Percentiles rank a stretch among this genome's conserved stretches.
Conservation (phyloP, 2,888 invertebrate species). For the Nemurella pictetii region DNA sequence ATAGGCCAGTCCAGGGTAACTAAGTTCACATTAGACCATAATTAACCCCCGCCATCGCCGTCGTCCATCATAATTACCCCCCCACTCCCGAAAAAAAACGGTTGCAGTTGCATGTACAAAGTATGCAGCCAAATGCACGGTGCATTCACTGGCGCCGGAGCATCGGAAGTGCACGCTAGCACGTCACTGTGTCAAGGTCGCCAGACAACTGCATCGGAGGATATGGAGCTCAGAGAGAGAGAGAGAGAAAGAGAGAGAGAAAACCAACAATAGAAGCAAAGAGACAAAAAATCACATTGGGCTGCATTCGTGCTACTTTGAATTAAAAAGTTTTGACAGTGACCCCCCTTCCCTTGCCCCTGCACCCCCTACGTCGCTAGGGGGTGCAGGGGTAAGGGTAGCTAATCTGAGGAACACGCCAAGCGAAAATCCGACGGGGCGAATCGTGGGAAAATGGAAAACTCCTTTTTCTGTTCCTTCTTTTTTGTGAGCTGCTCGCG, state of each 20-base stretch:
- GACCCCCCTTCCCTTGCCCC: neutral
- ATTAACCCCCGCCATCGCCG: no score
- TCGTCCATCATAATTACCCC: no score
- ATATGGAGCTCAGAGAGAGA: no score
- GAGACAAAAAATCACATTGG: neutral
- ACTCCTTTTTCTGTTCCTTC: neutral
- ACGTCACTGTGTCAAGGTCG: neutral
- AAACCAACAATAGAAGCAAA: neutral
- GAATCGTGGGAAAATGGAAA: neutral
- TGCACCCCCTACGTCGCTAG: neutral
- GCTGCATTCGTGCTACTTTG: neutral
- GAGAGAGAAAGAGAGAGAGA: neutral
- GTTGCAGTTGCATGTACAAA: no score
- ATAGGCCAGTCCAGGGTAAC: no score
- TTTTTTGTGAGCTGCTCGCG: no score
- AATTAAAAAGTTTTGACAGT: neutral
- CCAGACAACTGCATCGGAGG: neutral
- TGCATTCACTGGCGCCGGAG: no score
- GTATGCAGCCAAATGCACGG: no score
- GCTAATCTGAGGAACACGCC: neutral
- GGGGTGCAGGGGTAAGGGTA: neutral
- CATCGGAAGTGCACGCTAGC: no score
- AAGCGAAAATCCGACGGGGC: neutral
- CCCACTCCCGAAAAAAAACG: no score
- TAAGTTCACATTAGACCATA: no score